Conservation (phyloP, 1,140 invertebrate genomes). For the Pseudomyrmex pallidus region DNA sequence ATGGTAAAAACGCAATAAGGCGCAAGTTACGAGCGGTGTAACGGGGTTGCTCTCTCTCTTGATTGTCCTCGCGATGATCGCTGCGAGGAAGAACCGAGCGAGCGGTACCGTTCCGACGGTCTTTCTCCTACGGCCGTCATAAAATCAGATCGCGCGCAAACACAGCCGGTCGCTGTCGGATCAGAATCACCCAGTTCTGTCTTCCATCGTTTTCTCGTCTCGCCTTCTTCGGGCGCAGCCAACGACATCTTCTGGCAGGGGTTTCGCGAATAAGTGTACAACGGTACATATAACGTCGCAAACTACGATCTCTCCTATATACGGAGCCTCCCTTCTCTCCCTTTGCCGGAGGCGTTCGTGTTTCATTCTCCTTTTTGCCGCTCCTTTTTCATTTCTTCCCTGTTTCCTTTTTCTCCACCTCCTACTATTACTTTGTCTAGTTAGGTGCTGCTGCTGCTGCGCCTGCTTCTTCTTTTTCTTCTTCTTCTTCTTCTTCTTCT, state of each 20-base stretch:
- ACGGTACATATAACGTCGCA: conserved; percentile 60
- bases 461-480: conserved; percentile 36
- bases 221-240: neutral
- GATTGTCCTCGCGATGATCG: conserved; percentile 48
- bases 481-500: conserved; percentile 5
- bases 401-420: neutral
- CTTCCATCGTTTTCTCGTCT: conserved; percentile 21
- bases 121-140: conserved; percentile 44
- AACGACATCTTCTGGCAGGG: conserved; percentile 58
- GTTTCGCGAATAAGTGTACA: conserved; percentile 53
- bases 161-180: neutral
- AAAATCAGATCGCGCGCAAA: conserved; percentile 57
- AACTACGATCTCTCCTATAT: conserved; percentile 57
- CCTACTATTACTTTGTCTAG: too few species aligned
- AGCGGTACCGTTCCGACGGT: conserved; percentile 62
- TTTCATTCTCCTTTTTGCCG: conserved; percentile 60
- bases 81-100: neutral
- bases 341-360: neutral
- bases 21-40: conserved; percentile 34
- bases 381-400: conserved; percentile 59
- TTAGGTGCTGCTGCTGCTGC: too few species aligned
- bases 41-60: conserved; percentile 38
- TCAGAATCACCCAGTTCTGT: conserved; percentile 57
- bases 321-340: conserved; percentile 15
- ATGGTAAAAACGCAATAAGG: conserved; percentile 14